A percentile compares a stretch with the other conserved stretches of the same genome.
Conservation (phyloP, 2,888 invertebrate species). For the Diarsia brunnea region DNA sequence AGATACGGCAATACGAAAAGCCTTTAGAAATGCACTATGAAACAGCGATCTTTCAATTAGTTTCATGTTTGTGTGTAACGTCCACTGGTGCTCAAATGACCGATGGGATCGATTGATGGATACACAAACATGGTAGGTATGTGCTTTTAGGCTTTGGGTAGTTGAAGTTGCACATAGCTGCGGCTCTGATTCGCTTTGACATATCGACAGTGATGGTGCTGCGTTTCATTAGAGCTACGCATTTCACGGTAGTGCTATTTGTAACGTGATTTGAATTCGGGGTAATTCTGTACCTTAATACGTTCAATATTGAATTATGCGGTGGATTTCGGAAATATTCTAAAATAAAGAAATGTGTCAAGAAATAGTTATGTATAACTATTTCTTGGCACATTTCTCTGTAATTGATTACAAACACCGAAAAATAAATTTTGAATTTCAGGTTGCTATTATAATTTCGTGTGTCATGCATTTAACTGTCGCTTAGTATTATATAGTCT, state of each 20-base stretch:
- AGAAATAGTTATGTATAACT: no score
- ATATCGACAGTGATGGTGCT: neutral
- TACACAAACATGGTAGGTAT: neutral
- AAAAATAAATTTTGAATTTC: neutral
- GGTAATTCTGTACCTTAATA: neutral
- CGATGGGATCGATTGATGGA: slow-evolving; percentile 13
- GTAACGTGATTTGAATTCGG: neutral
- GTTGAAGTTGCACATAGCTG: neutral
- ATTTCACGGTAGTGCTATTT: neutral
- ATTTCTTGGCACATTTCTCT: no score
- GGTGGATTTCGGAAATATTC: neutral
- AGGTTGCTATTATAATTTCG: neutral
- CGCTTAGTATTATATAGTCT: no score
- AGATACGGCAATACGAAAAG: neutral
- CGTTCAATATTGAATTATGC: neutral
- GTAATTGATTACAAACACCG: no score
- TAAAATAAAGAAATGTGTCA: no score
- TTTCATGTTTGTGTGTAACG: neutral
- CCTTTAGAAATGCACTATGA: slow-evolving; percentile 1
- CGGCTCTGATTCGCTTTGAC: slow-evolving; percentile 25
- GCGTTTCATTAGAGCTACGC: neutral
- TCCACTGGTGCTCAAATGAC: neutral
- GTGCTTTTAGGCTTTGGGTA: slow-evolving; percentile 15
- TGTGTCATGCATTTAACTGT: no score
- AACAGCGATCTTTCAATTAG: slow-evolving; percentile 35